Conservation (phyloP, 2,888 invertebrate species). For the Chydorus sphaericus region DNA sequence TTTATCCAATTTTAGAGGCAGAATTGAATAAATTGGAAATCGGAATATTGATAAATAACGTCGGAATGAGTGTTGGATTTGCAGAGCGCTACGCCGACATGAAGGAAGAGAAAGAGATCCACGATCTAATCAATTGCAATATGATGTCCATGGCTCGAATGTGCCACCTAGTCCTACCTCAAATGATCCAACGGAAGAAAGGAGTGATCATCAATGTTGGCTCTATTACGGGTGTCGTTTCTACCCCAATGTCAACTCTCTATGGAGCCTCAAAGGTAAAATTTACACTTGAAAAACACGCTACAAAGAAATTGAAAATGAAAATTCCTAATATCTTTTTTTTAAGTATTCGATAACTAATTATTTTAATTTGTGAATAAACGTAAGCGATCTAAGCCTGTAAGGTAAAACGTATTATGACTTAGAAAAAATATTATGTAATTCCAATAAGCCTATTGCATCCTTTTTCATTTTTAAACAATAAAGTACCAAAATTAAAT, state of each 20-base stretch:
- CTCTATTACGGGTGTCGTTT: constrained; percentile 62
- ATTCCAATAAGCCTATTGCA: too few species aligned
- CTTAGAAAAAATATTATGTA: too few species aligned
- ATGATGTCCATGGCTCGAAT: constrained; percentile 64
- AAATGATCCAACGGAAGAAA: constrained; percentile 59
- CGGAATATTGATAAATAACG: neutral
- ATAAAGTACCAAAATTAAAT: too few species aligned
- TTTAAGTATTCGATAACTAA: too few species aligned
- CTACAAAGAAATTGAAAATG: too few species aligned
- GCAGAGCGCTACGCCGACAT: constrained; percentile 44
- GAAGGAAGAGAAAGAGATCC: constrained; percentile 40
- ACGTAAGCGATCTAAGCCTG: too few species aligned
- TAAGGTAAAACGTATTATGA: too few species aligned
- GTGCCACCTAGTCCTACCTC: constrained; percentile 68
- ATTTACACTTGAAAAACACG: neutral
- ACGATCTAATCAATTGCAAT: constrained; percentile 59
- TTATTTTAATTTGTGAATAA: too few species aligned
- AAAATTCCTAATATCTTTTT: too few species aligned
- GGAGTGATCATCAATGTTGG: constrained; percentile 84
- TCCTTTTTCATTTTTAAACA: too few species aligned
- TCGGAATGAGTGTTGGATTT: constrained; percentile 31
- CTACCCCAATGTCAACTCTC: constrained; percentile 65
- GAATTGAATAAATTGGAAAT: neutral
- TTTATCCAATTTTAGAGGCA: neutral
- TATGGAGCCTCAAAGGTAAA: constrained; percentile 75